Base-by-base conservation (phyloP, 1,140 invertebrate species). In the Tenebrio molitor region DNA sequence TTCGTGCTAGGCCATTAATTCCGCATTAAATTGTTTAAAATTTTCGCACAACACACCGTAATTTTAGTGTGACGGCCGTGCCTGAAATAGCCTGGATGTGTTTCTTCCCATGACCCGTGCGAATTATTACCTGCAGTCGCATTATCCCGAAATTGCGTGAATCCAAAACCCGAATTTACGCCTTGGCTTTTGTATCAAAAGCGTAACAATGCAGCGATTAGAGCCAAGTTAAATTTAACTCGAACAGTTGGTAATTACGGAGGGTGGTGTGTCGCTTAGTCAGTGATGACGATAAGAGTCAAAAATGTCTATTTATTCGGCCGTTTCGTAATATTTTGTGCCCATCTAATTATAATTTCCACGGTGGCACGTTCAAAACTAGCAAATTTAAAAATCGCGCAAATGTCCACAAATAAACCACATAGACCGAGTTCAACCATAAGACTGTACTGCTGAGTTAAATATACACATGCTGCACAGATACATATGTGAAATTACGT, bases 401-500 rank as follows among this genome's bases (percentile, higher is more conserved):
- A 58, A 58, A 58, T 15, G 21, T 58, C 50, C 23, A 58, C 50
- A 58, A 58, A 58, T 58, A 58, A 58, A 33, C 50, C 50, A 17
- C 19, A 50, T 33, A 33, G 10, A 0, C 29, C 10, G 29, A 39
- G 36, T 23, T 58, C 50, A 29, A 15, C 23, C 44, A 50, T 58
- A 8, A 14, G 16, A 12, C 42, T 46, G 14, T 46, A 3, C 16
- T 46, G 42, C 12, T 17, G 12, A 58, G 1, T 58, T 58, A 65
- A 65, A 65, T 65, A 65, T 65, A 65, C 17, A 21, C 39, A 39
- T 19, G 39, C 8, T 65, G 39, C 62, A 65, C 25, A 65, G 34
- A 65, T 58, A 58, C 50, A 58, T 29, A 58, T 33, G 62, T 34
- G 39, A 65, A 65, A 65, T 65, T 65, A 65, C 62, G 62, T 65